Evolutionary conservation across 2,113 vertebrate genomes (phyloP).

Genomic region (Ailurus styani): DNA sequence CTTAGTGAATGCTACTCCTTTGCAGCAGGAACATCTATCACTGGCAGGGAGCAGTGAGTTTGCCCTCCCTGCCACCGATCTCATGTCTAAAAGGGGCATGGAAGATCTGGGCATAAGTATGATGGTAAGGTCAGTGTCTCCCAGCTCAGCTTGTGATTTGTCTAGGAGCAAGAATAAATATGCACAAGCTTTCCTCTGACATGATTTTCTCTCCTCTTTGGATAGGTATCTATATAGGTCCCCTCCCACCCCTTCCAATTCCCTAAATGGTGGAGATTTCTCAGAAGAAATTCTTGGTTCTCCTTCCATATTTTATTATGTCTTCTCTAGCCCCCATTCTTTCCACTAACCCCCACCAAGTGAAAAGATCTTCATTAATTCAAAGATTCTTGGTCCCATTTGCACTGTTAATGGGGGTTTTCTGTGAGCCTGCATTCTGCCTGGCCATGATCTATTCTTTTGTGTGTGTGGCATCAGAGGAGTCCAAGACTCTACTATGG

Average conservation of each 20-base stretch:
- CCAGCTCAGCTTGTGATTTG: background rate
- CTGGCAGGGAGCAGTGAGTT: background rate
- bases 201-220: background rate
- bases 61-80: background rate
- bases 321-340: background rate
- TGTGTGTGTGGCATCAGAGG: background rate
- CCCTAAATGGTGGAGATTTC: background rate
- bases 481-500: background rate
- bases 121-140: background rate
- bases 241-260: background rate
- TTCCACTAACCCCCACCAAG: background rate
- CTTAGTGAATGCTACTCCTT: slow-evolving; percentile 36
- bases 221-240: background rate
- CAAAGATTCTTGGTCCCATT: background rate
- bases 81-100: background rate
- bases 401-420: background rate
- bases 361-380: background rate
- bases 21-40: background rate
- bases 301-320: background rate
- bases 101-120: background rate
- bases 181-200: fast-evolving
- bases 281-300: background rate
- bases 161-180: background rate
- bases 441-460: background rate
- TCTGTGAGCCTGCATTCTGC: background rate